phyloP scores from a whole-genome alignment of 2,113 vertebrate species.

The Chauna torquata region DNA sequence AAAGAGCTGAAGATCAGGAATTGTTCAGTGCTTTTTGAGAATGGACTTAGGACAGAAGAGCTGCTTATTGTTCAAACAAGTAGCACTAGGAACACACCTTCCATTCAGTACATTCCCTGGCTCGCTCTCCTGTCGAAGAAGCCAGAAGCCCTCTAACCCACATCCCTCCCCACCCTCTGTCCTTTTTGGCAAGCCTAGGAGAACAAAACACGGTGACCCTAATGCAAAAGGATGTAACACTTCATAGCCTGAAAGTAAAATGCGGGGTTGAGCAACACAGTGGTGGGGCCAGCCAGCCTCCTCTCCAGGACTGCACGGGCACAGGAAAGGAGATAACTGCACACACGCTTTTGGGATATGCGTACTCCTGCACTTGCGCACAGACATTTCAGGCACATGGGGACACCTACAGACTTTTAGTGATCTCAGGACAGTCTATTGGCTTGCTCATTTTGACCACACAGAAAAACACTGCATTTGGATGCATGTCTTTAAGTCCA shows the following conservation, averaged over 20 bases:
- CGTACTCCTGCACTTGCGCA: not conserved
- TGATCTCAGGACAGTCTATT: not conserved
- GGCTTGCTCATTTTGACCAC: not conserved
- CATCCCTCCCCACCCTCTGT: not conserved
- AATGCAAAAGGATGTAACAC: not conserved
- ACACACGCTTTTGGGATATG: not conserved
- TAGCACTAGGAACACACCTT: not conserved
- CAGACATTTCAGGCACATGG: not conserved
- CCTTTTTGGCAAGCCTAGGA: not conserved
- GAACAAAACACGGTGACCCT: not conserved
- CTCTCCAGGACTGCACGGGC: not conserved
- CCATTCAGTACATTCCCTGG: conserved; percentile 41
- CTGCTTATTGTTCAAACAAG: not conserved
- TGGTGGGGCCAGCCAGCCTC: not conserved
- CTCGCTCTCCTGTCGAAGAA: not conserved
- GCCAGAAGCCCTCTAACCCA: not conserved
- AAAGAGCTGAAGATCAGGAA: not conserved
- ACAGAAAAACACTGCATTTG: not conserved
- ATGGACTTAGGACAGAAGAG: not conserved
- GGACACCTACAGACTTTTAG: not conserved
- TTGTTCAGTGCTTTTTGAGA: not conserved
- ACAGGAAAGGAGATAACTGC: not conserved
- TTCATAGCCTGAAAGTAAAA: not conserved
- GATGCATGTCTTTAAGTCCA: not conserved
- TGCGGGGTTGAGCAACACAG: not conserved